Evolutionary conservation across 1,140 invertebrate species (phyloP).

Genomic region (Arion vulgaris): DNA sequence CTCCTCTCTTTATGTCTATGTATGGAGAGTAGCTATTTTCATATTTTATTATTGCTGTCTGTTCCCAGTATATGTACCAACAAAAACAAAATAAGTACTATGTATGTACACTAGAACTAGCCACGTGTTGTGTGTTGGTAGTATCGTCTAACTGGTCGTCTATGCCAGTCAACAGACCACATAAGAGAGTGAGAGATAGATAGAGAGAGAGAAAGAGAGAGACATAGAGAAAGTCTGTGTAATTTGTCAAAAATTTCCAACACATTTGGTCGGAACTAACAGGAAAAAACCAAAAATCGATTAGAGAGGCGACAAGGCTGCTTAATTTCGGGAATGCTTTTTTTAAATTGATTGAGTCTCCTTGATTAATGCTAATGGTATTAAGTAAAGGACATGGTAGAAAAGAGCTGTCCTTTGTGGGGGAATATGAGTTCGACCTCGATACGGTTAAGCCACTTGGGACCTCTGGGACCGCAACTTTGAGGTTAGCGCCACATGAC

Average conservation of each 20-base stretch:
- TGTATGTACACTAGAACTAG: not conserved
- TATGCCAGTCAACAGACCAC: too few relatives aligned
- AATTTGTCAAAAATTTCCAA: not conserved
- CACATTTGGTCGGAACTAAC: too few relatives aligned
- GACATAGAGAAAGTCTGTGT: too few relatives aligned
- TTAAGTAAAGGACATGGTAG: conserved; percentile 5
- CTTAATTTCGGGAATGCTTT: not conserved
- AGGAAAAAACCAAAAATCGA: not conserved
- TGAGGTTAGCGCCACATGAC: conserved; percentile 3
- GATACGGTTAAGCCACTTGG: not conserved
- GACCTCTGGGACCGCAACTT: not conserved
- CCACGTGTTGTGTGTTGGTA: not conserved
- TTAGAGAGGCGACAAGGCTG: not conserved
- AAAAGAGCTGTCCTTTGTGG: not conserved
- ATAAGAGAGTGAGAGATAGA: too few relatives aligned
- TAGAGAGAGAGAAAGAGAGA: too few relatives aligned
- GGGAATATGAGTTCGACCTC: not conserved
- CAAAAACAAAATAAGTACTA: too few relatives aligned
- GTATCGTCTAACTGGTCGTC: too few relatives aligned
- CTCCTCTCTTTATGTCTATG: too few relatives aligned
- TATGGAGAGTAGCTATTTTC: too few relatives aligned
- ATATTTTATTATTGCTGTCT: too few relatives aligned
- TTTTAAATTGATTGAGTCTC: not conserved
- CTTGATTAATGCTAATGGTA: conserved; percentile 9
- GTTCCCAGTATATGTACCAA: too few relatives aligned